Evolutionary conservation across 2,113 vertebrate species (phyloP), one percentile per base, ranked within the genome.

Genomic region (Pteronura brasiliensis): DNA sequence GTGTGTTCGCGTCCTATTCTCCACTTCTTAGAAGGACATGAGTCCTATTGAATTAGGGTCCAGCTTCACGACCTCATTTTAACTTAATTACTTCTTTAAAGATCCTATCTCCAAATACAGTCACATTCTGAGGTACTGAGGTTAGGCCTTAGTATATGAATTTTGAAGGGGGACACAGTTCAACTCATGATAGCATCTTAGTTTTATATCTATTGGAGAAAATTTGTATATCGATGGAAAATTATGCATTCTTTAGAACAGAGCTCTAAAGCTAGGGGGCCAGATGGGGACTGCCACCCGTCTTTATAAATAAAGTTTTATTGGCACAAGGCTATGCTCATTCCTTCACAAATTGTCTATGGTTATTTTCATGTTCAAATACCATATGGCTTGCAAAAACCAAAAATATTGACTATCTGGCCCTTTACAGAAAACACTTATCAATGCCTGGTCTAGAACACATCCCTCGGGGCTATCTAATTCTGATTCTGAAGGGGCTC

Each of bases 301-400:
- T 92, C 71, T 61, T 74, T 90, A 29, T 74, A 65, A 72, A 76
- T 88, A 52, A 92, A 88, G 82, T 92, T 88, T 94, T 69, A 83
- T 57, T 49, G 49, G 31, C 59, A 87, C 59, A 74, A 44, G 52
- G 55, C 18, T 12, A 49, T 20, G 7, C 2, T 59, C 21, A 57
- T 65, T 65, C 20, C 52, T 95, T 49, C 31, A 12, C 7, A 8
- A 36, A 57, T 23, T 27, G 36, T 27, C 61, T 18, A 0, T 15
- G n/a, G 36, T 71, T 17, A 21, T 44, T 67, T 69, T 92, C n/a
- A 55, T 4, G 49, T 77, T 44, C 63, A 63, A 74, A 47, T 55
- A 57, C 15, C 44, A 36, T 2, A 12, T 27, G 63, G 49, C 42
- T 77, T 83, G 52, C 36, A 39, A 82, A 47, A 90, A 14, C 18